Evolutionary conservation across 1,140 invertebrate genomes (phyloP).

Genomic region (Halictus rubicundus): DNA sequence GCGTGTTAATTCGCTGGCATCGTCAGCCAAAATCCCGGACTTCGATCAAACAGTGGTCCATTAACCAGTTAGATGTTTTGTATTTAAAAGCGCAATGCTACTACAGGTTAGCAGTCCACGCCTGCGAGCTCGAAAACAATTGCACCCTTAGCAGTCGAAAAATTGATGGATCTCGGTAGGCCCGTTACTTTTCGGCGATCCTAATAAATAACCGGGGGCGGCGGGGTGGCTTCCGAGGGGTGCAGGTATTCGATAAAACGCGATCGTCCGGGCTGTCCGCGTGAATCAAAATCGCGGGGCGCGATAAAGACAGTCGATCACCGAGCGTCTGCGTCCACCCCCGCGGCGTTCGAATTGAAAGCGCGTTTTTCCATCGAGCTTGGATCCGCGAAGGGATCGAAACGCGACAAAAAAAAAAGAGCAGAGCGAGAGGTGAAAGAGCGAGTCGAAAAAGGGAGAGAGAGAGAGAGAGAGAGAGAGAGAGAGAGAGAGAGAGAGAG

Average conservation of each 20-base stretch:
- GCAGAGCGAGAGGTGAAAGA: not conserved
- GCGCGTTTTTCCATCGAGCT: conserved; percentile 22
- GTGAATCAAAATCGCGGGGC: conserved; percentile 45
- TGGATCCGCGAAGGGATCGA: not conserved
- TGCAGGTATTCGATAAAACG: conserved; percentile 23
- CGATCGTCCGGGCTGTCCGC: conserved; percentile 27
- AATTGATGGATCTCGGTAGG: no score
- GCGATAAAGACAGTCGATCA: conserved; percentile 50
- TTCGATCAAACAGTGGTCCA: no score
- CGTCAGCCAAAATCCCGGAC: no score
- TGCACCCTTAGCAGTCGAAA: no score
- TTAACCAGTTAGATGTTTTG: no score
- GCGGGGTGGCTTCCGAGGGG: not conserved
- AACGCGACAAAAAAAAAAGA: not conserved
- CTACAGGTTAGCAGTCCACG: no score
- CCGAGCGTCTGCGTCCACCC: not conserved
- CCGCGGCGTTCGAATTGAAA: conserved; percentile 31
- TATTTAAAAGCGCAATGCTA: no score
- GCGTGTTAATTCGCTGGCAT: no score
- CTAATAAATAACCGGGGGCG: not conserved
- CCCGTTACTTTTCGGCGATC: no score
- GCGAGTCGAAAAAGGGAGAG: not conserved
- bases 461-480: conserved; percentile 23
- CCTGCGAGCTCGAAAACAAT: no score
- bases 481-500: conserved; percentile 12